A percentile compares a stretch with the other conserved stretches of the same genome.
Conservation (phyloP, 1,140 invertebrate genomes). For the Eufriesea mexicana region DNA sequence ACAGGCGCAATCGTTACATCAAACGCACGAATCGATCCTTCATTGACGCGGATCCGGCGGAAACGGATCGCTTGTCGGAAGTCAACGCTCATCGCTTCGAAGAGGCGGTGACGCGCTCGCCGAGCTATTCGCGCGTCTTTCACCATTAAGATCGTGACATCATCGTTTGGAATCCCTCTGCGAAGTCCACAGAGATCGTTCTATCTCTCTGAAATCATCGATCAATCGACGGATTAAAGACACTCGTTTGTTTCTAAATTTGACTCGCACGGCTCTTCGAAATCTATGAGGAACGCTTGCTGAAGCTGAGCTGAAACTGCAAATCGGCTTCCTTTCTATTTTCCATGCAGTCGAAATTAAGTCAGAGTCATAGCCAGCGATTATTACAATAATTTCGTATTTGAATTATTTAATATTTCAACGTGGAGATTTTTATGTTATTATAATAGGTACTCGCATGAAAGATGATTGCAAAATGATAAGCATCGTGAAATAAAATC, state of each 20-base stretch:
- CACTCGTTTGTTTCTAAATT: not conserved
- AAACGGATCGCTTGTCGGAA: not conserved
- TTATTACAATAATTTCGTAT: too few species aligned
- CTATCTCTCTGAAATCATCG: not conserved
- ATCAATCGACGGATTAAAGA: not conserved
- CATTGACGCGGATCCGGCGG: not conserved
- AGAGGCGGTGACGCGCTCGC: slow-evolving; percentile 1
- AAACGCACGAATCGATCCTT: not conserved
- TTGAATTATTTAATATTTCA: too few species aligned
- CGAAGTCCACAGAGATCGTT: not conserved
- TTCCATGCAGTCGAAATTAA: too few species aligned
- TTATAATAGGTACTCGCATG: too few species aligned
- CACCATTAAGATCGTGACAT: slow-evolving; percentile 9
- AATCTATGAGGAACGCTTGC: too few species aligned
- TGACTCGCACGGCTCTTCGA: too few species aligned
- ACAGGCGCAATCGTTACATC: not conserved
- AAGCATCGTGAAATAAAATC: too few species aligned
- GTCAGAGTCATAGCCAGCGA: too few species aligned
- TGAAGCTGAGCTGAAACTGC: too few species aligned
- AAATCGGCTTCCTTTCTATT: too few species aligned
- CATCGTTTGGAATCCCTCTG: slow-evolving; percentile 4
- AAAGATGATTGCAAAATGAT: too few species aligned
- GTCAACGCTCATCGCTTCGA: not conserved
- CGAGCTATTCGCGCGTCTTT: not conserved
- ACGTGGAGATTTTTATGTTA: too few species aligned